phyloP scores from a whole-genome alignment of 2,888 invertebrate species.

The Anagyrus pseudococci region DNA sequence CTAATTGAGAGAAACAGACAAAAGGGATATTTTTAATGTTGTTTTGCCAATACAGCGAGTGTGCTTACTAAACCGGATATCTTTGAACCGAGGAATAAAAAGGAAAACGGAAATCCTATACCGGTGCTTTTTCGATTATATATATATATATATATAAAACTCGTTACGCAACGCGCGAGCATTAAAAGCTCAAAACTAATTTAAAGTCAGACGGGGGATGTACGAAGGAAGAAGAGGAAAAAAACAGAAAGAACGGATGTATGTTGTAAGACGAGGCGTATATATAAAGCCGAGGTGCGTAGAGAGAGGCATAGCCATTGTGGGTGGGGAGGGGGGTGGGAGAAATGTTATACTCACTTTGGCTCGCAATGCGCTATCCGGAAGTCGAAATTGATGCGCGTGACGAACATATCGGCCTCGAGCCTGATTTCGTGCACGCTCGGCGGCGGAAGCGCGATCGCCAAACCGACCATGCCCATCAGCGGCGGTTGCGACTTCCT shows the following conservation, averaged over 20 bases:
- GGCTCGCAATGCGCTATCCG: slow-evolving; percentile 97
- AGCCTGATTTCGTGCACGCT: slow-evolving; percentile 96
- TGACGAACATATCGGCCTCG: slow-evolving; percentile 96
- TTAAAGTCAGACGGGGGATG: too few species aligned
- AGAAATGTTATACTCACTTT: slow-evolving; percentile 73
- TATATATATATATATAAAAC: too few species aligned
- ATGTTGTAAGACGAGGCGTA: neutral
- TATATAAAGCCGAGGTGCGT: neutral
- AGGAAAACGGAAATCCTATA: too few species aligned
- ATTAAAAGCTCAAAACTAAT: too few species aligned
- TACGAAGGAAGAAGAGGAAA: too few species aligned
- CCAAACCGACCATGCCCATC: slow-evolving; percentile 92
- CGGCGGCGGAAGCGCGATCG: slow-evolving; percentile 95
- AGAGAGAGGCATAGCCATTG: too few species aligned
- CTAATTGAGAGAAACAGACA: slow-evolving; percentile 63
- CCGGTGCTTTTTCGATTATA: too few species aligned
- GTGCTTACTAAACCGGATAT: too few species aligned
- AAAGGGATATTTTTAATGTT: neutral
- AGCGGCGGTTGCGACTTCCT: slow-evolving; percentile 86
- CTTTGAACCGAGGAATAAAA: too few species aligned
- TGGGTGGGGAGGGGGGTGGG: neutral
- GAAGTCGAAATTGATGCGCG: slow-evolving; percentile 94
- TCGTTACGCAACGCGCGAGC: too few species aligned
- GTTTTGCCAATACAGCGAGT: too few species aligned
- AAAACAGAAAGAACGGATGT: too few species aligned